These are phyloP conservation scores for Hydropotes inermis DNA, from an alignment of 2,113 vertebrate species.

Conservation along the genomic window DNA sequence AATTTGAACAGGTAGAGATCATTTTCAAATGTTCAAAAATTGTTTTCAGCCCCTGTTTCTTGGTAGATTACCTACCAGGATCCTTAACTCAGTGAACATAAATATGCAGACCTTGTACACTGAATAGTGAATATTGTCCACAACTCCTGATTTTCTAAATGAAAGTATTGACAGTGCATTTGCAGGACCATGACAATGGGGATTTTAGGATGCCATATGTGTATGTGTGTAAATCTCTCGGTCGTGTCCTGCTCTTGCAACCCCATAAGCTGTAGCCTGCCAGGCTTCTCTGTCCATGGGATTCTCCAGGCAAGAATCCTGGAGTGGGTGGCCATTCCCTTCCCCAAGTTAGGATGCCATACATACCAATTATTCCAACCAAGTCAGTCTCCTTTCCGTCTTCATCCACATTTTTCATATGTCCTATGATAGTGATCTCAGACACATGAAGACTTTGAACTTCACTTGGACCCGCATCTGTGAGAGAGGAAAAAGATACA, in stretches of 20 bases:
- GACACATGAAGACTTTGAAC: not conserved
- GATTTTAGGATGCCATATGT: not conserved
- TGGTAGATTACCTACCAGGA: not conserved
- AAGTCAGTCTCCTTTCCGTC: not conserved
- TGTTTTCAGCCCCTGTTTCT: not conserved
- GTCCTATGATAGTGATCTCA: not conserved
- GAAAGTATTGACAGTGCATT: not conserved
- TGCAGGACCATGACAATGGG: not conserved
- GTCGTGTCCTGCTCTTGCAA: accelerated
- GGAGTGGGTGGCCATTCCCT: not conserved
- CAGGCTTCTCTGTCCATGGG: not conserved
- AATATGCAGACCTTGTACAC: not conserved
- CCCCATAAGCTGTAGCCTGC: not conserved
- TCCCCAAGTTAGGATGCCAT: not conserved
- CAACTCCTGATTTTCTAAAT: not conserved
- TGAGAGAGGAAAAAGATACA: not conserved
- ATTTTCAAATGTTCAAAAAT: not conserved
- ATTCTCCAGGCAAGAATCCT: not conserved
- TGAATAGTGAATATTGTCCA: not conserved
- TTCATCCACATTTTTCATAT: not conserved
- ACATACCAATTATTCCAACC: not conserved
- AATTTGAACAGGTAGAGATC: not conserved
- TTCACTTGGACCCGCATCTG: not conserved
- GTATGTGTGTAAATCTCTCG: not conserved
- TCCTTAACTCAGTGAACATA: not conserved